Conservation (phyloP, 2,888 invertebrate species). For the Zygaena filipendulae region DNA sequence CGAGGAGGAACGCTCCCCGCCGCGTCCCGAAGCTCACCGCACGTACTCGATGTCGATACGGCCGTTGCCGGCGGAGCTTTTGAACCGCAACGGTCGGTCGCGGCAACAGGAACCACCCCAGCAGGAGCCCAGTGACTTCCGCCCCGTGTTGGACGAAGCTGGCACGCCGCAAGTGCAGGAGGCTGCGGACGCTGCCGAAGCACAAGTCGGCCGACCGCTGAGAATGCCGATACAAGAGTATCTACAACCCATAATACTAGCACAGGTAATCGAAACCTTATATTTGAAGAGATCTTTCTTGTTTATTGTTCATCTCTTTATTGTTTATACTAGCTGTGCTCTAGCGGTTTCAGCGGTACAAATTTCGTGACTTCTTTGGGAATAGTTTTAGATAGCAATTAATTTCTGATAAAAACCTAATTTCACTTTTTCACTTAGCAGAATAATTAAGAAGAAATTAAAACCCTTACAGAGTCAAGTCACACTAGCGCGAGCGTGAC, state of each 20-base stretch:
- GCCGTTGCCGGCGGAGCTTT: neutral
- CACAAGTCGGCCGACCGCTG: conserved; percentile 26
- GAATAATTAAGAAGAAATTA: no score
- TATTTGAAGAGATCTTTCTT: conserved; percentile 1
- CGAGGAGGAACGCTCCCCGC: conserved; percentile 24
- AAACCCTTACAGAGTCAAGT: no score
- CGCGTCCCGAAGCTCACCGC: conserved; percentile 1
- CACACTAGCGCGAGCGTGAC: no score
- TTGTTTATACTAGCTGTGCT: no score
- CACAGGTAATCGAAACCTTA: conserved; percentile 37
- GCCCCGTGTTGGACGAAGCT: conserved; percentile 39
- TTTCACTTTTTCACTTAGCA: no score
- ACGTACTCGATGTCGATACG: neutral
- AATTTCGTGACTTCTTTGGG: no score
- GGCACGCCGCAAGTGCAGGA: conserved; percentile 66
- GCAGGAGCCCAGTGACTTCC: conserved; percentile 25
- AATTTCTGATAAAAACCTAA: no score
- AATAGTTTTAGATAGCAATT: no score
- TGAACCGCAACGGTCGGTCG: no score
- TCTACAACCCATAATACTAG: conserved; percentile 54
- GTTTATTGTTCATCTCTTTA: no score
- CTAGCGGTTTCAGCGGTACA: no score
- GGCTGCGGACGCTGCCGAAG: conserved; percentile 23
- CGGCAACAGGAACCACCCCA: conserved; percentile 8
- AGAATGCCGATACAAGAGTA: conserved; percentile 52